A percentile compares a stretch with the other conserved stretches of the same genome.
These are phyloP conservation scores for Teleogryllus oceanicus DNA, from an alignment of 2,888 invertebrate genomes.

Conservation along the genomic window DNA sequence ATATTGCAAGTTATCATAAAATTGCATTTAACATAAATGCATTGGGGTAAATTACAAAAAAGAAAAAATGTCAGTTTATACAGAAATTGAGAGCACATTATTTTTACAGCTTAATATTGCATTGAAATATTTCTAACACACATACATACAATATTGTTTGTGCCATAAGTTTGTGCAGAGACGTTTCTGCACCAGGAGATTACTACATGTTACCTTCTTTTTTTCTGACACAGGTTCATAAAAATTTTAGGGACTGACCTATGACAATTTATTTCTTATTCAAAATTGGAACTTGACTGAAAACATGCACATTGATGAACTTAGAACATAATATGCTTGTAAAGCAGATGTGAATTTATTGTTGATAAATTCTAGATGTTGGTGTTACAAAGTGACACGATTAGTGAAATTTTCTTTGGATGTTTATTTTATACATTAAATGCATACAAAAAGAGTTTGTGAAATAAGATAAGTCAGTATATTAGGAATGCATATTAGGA, in stretches of 20 bases:
- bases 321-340: neutral
- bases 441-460: neutral
- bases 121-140: neutral
- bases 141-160: conserved; percentile 3
- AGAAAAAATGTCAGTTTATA: neutral
- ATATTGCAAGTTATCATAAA: neutral
- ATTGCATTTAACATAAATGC: neutral
- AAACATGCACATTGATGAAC: neutral
- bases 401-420: neutral
- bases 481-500: neutral
- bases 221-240: neutral
- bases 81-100: neutral
- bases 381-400: neutral
- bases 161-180: neutral
- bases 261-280: neutral
- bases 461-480: neutral
- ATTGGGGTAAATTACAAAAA: conserved; percentile 3
- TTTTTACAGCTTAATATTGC: neutral
- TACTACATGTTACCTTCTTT: no score
- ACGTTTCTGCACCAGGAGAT: no score
- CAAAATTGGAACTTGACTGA: neutral
- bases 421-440: neutral
- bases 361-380: neutral
- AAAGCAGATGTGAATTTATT: neutral
- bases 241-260: neutral